Percentiles rank a stretch among this genome's conserved stretches.
Conservation (phyloP, 2,797 vertebrate species). For the Artibeus jamaicensis region DNA sequence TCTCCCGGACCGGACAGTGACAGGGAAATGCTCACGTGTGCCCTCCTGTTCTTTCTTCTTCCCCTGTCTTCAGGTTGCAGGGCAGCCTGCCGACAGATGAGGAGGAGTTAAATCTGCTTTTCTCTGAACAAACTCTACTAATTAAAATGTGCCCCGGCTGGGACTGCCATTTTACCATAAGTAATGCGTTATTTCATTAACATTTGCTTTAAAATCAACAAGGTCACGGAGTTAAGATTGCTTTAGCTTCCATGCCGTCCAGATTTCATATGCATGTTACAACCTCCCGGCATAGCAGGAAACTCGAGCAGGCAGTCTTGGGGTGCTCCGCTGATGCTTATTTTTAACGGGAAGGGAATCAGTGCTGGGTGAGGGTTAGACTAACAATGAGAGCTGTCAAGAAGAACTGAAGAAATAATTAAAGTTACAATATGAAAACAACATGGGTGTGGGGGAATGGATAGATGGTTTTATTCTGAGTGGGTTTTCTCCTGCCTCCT, state of each 20-base stretch:
- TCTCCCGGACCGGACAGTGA: conserved; percentile 23
- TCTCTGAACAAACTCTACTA: conserved; percentile 82
- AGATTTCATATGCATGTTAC: conserved; percentile 65
- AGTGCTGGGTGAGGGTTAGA: conserved; percentile 50
- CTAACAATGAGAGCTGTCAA: conserved; percentile 43
- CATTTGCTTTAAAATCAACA: conserved; percentile 80
- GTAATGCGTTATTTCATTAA: conserved; percentile 80
- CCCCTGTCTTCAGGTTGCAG: conserved; percentile 47
- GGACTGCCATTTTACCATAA: conserved; percentile 75
- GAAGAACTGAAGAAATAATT: conserved; percentile 62
- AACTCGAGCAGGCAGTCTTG: conserved; percentile 52
- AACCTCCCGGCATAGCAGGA: conserved; percentile 18
- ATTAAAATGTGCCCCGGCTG: conserved; percentile 82
- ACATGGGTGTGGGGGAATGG: background rate
- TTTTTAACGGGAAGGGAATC: conserved; percentile 24
- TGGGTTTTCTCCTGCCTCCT: background rate
- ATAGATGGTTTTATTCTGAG: conserved; percentile 44
- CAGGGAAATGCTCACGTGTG: conserved; percentile 23
- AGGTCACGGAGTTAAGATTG: conserved; percentile 73
- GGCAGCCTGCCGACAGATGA: conserved; percentile 77
- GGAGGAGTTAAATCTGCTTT: conserved; percentile 78
- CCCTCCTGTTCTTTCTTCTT: background rate
- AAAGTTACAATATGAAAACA: conserved; percentile 63
- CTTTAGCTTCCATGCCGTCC: conserved; percentile 71
- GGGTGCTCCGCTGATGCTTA: background rate